phyloP scores from a whole-genome alignment of 2,888 invertebrate genomes.

The Bombylius discolor region DNA sequence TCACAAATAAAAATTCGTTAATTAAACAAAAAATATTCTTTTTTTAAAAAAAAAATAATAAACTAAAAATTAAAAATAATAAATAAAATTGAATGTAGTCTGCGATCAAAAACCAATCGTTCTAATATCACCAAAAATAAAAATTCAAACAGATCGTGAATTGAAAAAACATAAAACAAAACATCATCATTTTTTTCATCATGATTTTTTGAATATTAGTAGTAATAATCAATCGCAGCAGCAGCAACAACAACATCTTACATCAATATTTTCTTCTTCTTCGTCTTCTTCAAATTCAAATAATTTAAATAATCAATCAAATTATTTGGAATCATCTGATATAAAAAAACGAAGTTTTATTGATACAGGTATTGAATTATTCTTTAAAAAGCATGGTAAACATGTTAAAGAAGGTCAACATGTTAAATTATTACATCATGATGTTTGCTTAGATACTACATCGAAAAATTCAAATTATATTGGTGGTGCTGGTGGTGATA shows the following conservation, averaged over 20 bases:
- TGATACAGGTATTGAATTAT: constrained; percentile 18
- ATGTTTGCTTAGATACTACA: constrained; percentile 6
- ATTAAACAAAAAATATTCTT: no score
- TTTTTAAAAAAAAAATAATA: neutral
- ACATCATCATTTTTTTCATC: neutral
- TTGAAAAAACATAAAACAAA: constrained; percentile 4
- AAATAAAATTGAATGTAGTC: constrained; percentile 4
- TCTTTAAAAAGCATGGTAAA: constrained; percentile 18
- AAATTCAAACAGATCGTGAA: constrained; percentile 16
- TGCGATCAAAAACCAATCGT: constrained; percentile 16
- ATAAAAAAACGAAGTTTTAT: constrained; percentile 9
- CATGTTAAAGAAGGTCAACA: constrained; percentile 12
- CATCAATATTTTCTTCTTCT: neutral
- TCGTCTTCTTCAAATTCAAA: no score
- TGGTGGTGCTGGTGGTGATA: neutral
- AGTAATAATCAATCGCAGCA: neutral
- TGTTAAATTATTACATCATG: constrained; percentile 1
- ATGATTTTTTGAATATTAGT: neutral
- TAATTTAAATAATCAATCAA: neutral
- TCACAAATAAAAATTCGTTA: neutral
- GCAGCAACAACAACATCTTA: neutral
- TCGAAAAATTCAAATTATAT: neutral
- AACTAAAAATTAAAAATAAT: neutral
- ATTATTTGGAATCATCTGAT: neutral
- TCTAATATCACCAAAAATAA: constrained; percentile 16